Base-by-base conservation (phyloP, 64 coral and sea anemone genomes). In the Cladopsammia gracilis region DNA sequence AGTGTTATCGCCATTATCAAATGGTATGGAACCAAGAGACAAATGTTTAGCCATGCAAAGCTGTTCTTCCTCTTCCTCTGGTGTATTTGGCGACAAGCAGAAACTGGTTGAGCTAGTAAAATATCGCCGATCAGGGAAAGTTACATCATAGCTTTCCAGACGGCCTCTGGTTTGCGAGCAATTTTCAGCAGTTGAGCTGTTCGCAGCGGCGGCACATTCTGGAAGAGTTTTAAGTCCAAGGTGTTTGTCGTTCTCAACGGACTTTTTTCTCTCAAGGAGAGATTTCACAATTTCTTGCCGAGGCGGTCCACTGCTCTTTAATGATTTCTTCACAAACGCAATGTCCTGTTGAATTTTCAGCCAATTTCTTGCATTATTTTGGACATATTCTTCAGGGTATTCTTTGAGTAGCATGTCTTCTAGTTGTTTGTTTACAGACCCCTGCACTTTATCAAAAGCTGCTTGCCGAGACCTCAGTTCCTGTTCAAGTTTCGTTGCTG, bases 391-490 rank as follows among this genome's bases (percentile, higher is more conserved):
- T 62, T 87, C 71, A 47, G 71, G 70, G 46, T 86, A 86, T 93
- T 87, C 90, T 93, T 93, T 43, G 25, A 93, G 68, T 65, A 93
- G 54, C 65, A 86, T 93, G 59, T 93, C 90, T 78, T 93, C 90
- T 47, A 93, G 81, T 18, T 48, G 73, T 69, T 85, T 93, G 62
- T 93, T 93, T 60, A 93, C 72, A 64, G 91, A 93, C 25, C 72
- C 77, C 51, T 68, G 61, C 12, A 93, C 91, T 62, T 73, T 54
- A 76, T 76, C 56, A 69, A 86, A 86, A 64, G 91, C 91, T 76
- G 82, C 80, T 78, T 93, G 47, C 22, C 73, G 70, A 76, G 71
- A 64, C 16, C 45, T 44, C n/a, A 90, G 64, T 87, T 93, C 82
- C 44, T 75, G 82, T 70, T 87, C 82, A 20, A 93, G 82, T 87